Base-by-base conservation (phyloP, 2,797 vertebrate genomes). In the Falco novaeseelandiae region DNA sequence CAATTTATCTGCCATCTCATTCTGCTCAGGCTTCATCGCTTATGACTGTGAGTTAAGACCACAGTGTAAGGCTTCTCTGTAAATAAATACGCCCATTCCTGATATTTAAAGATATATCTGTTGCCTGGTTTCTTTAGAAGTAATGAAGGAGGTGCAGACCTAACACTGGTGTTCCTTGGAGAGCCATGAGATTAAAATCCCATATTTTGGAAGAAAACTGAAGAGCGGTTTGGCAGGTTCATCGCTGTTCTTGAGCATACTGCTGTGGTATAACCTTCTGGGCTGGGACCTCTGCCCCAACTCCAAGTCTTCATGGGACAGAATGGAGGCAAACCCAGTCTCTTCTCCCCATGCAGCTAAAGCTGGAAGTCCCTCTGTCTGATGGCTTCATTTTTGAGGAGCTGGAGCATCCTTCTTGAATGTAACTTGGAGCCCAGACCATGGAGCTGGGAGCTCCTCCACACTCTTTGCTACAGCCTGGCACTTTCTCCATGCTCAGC, bases 151-250 rank as follows among this genome's bases (percentile, higher is more conserved):
- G 40, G 44, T 30, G 6, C 19, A 10, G 21, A 52, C 34, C 14
- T 5, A 11, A 51, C 40, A 4, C 17, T 40, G 8, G 17, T 1
- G n/a, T 52, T 71, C 52, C 63, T 27, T 46, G 25, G 36, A 57
- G 76, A 78, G 10, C 23, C 73, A 5, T 1, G 14, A 51, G 52
- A 8, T 78, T 40, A 55, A 86, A 82, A 73, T 69, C 25, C 54
- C 6, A 0, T 38, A 0, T 78, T 67, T 51, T 62, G 32, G 44
- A 8, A 5, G 20, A 34, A 73, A 78, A n/a, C 1, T 40, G 59
- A 54, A 44, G 38, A 44, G 40, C 2, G 10, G 9, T 14, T 83
- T 54, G 34, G 17, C 25, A 19, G 38, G 27, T 27, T 30, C 17
- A 6, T 34, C 25, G 3, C 14, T 16, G 6, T 9, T 34, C 13